Base-by-base conservation (phyloP, 2,797 vertebrate species). In the Pristis pectinata region DNA sequence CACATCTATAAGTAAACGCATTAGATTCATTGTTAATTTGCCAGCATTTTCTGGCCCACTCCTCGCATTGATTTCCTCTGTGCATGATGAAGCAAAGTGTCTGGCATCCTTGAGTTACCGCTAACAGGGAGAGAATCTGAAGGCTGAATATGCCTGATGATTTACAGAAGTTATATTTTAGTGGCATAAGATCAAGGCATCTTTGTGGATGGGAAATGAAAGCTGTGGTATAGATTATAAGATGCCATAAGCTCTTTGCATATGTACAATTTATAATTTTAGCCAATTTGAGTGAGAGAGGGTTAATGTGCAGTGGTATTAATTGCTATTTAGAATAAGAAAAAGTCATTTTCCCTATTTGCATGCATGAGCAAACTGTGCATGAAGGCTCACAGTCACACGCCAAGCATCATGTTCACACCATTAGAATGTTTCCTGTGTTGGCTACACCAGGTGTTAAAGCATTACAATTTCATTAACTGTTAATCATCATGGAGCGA, bases 351-450 rank as follows among this genome's bases (percentile, higher is more conserved):
- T 94, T 76, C 30, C 4, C 15, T 17, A 76, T 94, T 76, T 74
- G 44, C 70, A 74, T 76, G 67, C 70, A 76, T 94, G 92, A 76
- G 30, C 92, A 94, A 94, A 94, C 41, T 70, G 24, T 49, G 92
- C 92, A 70, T 94, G 92, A 94, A 61, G 44, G 92, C 27, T 94
- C 92, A 44, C 91, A 94, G 87, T 91, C 44, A 76, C 70, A 94
- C 92, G 94, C 92, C 92, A 94, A 94, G 92, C 92, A 94, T 94
- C 92, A 72, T 44, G 92, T 94, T 94, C 70, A 34, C 92, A 94
- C 92, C 72, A 94, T 76, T 76, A 94, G 44, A 94, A 56, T 76
- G 92, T 94, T 94, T 94, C 92, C 92, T 74, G 92, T 94, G 92
- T 94, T 94, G 92, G 70, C 72, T 94, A 17, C 44, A 94, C 49